phyloP scores from a whole-genome alignment of 2,888 invertebrate species.

The Caenorhabditis imperialis region DNA sequence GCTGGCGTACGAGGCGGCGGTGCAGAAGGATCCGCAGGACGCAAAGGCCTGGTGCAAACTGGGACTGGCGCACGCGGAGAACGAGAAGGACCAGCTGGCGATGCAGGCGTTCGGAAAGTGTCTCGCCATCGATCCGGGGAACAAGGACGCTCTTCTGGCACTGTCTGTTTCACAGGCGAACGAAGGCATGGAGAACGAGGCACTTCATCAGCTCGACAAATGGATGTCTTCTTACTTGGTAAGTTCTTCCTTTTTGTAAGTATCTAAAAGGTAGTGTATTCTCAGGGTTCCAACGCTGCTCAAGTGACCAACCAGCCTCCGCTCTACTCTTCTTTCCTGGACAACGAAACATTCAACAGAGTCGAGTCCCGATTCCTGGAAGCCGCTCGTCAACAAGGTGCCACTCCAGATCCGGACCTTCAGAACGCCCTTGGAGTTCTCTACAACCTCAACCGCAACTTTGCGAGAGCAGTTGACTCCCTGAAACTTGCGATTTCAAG shows the following conservation, averaged over 20 bases:
- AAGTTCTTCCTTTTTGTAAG: not conserved
- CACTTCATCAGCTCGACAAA: constrained; percentile 85
- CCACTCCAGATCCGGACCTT: constrained; percentile 69
- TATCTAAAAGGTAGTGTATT: not conserved
- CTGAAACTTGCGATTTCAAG: constrained; percentile 91
- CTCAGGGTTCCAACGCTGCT: constrained; percentile 19
- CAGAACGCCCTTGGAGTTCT: constrained; percentile 86
- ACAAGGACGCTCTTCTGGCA: constrained; percentile 85
- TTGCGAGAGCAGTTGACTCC: constrained; percentile 96
- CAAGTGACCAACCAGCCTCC: constrained; percentile 24
- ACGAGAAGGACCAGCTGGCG: constrained; percentile 94
- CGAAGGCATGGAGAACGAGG: constrained; percentile 92
- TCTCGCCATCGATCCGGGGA: constrained; percentile 70
- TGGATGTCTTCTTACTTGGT: constrained; percentile 70
- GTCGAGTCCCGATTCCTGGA: constrained; percentile 74
- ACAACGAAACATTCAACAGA: constrained; percentile 54
- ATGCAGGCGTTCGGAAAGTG: constrained; percentile 90
- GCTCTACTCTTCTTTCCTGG: constrained; percentile 60
- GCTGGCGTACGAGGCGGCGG: constrained; percentile 95
- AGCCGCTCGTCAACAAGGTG: constrained; percentile 61
- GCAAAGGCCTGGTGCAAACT: constrained; percentile 86
- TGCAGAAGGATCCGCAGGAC: constrained; percentile 78
- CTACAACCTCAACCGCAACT: constrained; percentile 93
- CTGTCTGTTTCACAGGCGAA: constrained; percentile 95
- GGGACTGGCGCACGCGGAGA: constrained; percentile 91